phyloP scores from a whole-genome alignment of 1,140 invertebrate genomes.

The Panagrolaimus sp. region DNA sequence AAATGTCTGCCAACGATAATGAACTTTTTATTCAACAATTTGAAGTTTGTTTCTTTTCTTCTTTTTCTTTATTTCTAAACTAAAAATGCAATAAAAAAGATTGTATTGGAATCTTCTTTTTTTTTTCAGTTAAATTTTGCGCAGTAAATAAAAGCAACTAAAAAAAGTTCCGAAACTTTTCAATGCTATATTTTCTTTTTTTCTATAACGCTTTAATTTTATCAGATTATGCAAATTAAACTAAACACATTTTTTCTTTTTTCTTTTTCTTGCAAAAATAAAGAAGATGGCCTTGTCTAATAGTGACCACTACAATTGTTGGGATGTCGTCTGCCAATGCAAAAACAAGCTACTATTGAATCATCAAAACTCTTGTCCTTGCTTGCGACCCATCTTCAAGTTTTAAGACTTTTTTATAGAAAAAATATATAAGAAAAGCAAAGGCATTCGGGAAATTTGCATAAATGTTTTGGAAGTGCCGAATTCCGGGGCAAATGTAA shows the following conservation, averaged over 20 bases:
- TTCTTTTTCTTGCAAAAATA: not conserved
- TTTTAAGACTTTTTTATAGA: conserved; percentile 1
- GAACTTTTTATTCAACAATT: conserved; percentile 54
- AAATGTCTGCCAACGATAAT: conserved; percentile 51
- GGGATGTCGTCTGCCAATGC: too few relatives aligned
- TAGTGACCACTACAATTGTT: too few relatives aligned
- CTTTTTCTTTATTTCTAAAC: not conserved
- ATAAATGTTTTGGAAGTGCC: conserved; percentile 17
- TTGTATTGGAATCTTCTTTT: too few relatives aligned
- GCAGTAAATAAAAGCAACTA: too few relatives aligned
- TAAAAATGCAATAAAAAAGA: too few relatives aligned
- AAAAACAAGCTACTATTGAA: conserved; percentile 2
- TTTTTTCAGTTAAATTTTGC: too few relatives aligned
- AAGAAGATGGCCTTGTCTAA: too few relatives aligned
- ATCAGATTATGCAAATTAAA: conserved; percentile 29
- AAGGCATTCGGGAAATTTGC: conserved; percentile 15
- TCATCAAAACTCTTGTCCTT: conserved; percentile 12
- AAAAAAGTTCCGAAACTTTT: too few relatives aligned
- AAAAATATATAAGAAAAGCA: not conserved
- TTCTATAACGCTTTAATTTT: conserved; percentile 17
- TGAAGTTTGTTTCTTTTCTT: conserved; percentile 37
- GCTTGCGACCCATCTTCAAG: not conserved
- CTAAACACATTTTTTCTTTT: conserved; percentile 18
- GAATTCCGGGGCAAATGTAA: not conserved
- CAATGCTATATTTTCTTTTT: too few relatives aligned